Conservation (phyloP, 2,113 vertebrate genomes). For the Muntiacus reevesi region DNA sequence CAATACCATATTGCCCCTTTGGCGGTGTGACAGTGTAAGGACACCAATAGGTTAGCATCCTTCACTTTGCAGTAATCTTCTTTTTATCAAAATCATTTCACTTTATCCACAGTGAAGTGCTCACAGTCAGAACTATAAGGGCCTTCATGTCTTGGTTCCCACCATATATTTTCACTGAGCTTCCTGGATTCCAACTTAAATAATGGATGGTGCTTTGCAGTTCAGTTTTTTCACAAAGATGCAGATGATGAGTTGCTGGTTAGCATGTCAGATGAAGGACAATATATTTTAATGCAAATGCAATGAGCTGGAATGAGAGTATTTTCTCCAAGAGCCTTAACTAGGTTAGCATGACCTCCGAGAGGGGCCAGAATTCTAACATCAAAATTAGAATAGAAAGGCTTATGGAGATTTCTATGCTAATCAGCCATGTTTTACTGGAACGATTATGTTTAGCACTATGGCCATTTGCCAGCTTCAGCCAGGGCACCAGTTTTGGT, state of each 20-base stretch:
- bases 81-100: neutral
- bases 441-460: constrained; percentile 4
- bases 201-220: neutral
- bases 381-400: constrained; percentile 66
- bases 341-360: constrained; percentile 65
- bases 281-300: constrained; percentile 62
- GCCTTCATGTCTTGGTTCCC: neutral
- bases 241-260: constrained; percentile 19
- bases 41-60: neutral
- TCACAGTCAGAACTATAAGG: neutral
- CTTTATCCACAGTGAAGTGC: neutral
- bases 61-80: neutral
- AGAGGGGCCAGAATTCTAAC: constrained; percentile 58
- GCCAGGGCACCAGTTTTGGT: constrained; percentile 47
- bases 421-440: constrained; percentile 64
- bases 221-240: neutral
- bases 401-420: constrained; percentile 63
- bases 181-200: neutral
- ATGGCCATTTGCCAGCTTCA: constrained; percentile 23
- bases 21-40: accelerated
- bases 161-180: neutral
- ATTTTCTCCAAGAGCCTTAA: constrained; percentile 63
- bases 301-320: constrained; percentile 36
- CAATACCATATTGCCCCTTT: neutral
- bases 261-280: constrained; percentile 51